Evolutionary conservation across 2,113 vertebrate species (phyloP), one percentile per base, ranked within the genome.

Genomic region (Cebus imitator): DNA sequence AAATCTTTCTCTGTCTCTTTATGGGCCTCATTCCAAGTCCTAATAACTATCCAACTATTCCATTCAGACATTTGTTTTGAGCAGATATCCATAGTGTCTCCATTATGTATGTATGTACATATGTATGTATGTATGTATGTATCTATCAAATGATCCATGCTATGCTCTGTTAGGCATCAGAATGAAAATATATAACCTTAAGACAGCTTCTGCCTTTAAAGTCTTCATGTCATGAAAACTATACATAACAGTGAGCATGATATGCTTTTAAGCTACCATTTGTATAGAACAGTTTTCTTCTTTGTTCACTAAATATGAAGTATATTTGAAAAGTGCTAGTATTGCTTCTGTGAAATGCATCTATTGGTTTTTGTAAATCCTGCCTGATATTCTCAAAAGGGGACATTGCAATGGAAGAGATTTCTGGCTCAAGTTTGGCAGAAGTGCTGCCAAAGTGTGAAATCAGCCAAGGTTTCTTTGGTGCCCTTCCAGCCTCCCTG

Each of bases 401-500:
- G 64, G 87, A 93, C 64, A 81, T 87, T 97, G 76, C 87, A 95
- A 55, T 92, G 73, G 45, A 73, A 96, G 90, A 95, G 80, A 43
- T 83, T 94, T 80, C 90, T 96, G 97, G 92, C 89, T 2, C 23
- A 97, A 95, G 82, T 95, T 94, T 94, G 55, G 95, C 58, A 97
- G 95, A 95, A 90, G 90, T 86, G 27, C 87, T 96, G 96, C 97
- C 97, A 97, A 97, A 90, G 40, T 96, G 84, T 96, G 80, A 97
- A 97, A 94, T 96, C 40, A 97, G 92, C 70, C 94, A 96, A 96
- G 70, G 45, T 90, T 97, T 96, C 68, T 96, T 95, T 98, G 96
- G 87, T 97, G 97, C 75, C 97, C 97, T 97, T 98, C 97, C 97
- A 98, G 90, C 87, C 32, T 96, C 80, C 83, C 96, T 96, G 90